Evolutionary conservation across 30 jellyfish, hydroid and myxozoan genomes (phyloP).

Genomic region (Turritopsis rubra): DNA sequence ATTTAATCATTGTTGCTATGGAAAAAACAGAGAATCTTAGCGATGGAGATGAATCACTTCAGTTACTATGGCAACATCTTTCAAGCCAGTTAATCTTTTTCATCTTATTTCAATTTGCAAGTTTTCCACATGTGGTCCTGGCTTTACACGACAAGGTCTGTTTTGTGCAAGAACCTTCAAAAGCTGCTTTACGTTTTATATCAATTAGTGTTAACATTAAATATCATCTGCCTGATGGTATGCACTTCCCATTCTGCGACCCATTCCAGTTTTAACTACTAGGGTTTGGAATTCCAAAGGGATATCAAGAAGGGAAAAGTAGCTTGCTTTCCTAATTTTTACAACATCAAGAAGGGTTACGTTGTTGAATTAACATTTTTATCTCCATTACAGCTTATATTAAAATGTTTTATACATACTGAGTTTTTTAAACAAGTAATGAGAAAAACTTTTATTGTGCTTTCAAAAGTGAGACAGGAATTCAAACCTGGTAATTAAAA

Average conservation of each 20-base stretch:
- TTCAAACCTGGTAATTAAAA: too few species aligned
- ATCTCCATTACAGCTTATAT: too few species aligned
- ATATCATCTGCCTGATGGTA: not conserved
- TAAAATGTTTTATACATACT: too few species aligned
- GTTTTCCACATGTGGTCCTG: slow-evolving; percentile 96
- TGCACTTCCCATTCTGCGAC: not conserved
- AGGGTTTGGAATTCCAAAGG: too few species aligned
- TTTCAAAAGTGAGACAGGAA: too few species aligned
- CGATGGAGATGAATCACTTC: slow-evolving; percentile 71
- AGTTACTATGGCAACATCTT: slow-evolving; percentile 95
- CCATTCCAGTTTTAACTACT: not conserved
- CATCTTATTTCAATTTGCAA: slow-evolving; percentile 86
- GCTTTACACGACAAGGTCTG: slow-evolving; percentile 76
- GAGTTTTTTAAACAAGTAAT: too few species aligned
- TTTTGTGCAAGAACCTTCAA: not conserved
- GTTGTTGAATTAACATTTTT: too few species aligned
- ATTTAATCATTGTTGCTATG: slow-evolving; percentile 83
- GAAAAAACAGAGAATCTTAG: slow-evolving; percentile 74
- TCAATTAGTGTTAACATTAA: not conserved
- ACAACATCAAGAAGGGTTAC: too few species aligned
- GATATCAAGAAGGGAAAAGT: too few species aligned
- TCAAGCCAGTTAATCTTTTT: slow-evolving; percentile 95
- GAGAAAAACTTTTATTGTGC: too few species aligned
- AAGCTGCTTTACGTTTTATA: not conserved
- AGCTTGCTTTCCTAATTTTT: too few species aligned